These are phyloP conservation scores for Bombus impatiens DNA, from an alignment of 1,140 invertebrate species.

Conservation along the genomic window DNA sequence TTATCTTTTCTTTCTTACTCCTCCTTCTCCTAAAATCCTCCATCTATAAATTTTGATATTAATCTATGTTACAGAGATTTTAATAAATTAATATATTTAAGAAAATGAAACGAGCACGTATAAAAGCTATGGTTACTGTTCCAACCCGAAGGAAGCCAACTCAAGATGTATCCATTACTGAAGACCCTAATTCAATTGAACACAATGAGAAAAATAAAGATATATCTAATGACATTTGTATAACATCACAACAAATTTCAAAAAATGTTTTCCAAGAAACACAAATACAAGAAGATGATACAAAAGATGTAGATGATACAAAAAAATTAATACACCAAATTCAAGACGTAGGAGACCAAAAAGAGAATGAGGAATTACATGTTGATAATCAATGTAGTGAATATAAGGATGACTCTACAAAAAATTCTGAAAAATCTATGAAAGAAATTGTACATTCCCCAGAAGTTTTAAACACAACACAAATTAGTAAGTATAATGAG, in stretches of 20 bases:
- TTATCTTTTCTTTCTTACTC: too few relatives aligned
- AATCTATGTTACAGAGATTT: neutral
- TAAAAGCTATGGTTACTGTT: constrained; percentile 82
- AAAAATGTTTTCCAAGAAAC: constrained; percentile 7
- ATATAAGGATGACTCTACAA: neutral
- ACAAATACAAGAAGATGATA: constrained; percentile 10
- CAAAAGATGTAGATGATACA: neutral
- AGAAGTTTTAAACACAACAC: constrained; percentile 19
- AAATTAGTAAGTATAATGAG: constrained; percentile 31
- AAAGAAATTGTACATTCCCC: constrained; percentile 3
- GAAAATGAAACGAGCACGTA: constrained; percentile 80
- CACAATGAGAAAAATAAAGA: constrained; percentile 24
- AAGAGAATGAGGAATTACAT: neutral
- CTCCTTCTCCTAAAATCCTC: too few relatives aligned
- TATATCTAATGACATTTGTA: constrained; percentile 10
- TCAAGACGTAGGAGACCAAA: neutral
- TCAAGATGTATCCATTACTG: constrained; percentile 63
- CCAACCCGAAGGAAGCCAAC: constrained; percentile 73
- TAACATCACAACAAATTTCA: neutral
- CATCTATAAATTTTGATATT: neutral
- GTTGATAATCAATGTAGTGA: neutral
- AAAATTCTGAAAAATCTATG: neutral
- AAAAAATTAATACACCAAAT: neutral
- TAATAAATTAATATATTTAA: neutral
- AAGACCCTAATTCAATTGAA: constrained; percentile 16